Evolutionary conservation across 2,888 invertebrate species (phyloP), one percentile per base, ranked within the genome.

Genomic region (Colletes collaris): DNA sequence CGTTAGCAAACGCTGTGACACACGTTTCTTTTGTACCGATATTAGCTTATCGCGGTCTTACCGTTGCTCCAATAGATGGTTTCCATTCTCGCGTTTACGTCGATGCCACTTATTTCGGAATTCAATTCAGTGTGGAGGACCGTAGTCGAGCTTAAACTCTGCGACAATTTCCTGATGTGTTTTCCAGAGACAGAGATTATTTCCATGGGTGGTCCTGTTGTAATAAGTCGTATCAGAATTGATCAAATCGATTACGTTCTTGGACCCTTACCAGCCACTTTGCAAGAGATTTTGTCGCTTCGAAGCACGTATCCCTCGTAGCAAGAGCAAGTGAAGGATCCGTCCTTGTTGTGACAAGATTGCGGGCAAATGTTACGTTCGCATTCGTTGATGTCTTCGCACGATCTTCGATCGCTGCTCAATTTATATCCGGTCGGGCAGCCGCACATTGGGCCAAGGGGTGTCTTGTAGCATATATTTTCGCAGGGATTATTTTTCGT

Each of bases 311-410:
- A 96, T 19, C 95, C 95, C 8, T 94, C 92, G 79, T 94, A 93
- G 82, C 96, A 96, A 4, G 94, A 93, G 88, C 96, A 96, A 1
- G 91, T 64, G 89, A 93, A 96, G 0, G 94, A 93, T 0, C 96
- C 96, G 0, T 90, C 91, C 0, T 91, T 89, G 86, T 96, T 96
- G 44, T 88, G 87, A 89, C 96, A 96, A 4, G 94, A 86, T 88
- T 97, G 97, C 4, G 96, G 94, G 89, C 97, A 97, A 0, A 94
- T 92, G 16, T 94, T 93, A 2, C 90, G 84, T 2, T 91, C 82
- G 88, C 98, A 98, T 92, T 97, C 97, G 87, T 97, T 94, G 0
- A 96, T 93, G 89, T 97, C 97, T 13, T 90, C 89, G 85, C 97
- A 97, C 35, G 93, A 92, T 62, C 91, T 92, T 46, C 94, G 94